Evolutionary conservation across 2,888 invertebrate genomes (phyloP).

Genomic region (Coleophora flavipennella): DNA sequence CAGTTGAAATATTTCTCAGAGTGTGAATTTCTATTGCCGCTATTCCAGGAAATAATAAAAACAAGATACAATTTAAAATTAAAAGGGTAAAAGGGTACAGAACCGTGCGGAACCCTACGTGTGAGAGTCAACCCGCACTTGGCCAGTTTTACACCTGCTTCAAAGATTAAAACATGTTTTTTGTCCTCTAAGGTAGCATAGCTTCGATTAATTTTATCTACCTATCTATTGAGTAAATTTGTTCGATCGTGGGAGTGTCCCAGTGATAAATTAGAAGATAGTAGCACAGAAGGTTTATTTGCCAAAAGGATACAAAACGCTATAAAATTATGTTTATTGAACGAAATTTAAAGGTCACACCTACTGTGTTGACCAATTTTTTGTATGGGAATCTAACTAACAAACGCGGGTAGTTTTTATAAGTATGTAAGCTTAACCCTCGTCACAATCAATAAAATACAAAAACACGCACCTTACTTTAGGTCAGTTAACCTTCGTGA

Average conservation of each 20-base stretch:
- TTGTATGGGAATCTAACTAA: not conserved
- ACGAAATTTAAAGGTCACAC: slow-evolving; percentile 24
- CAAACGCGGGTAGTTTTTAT: too few species aligned
- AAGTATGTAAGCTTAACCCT: too few species aligned
- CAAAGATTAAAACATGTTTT: slow-evolving; percentile 23
- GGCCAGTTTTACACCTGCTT: slow-evolving; percentile 22
- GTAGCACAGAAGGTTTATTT: slow-evolving; percentile 51
- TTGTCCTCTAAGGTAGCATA: slow-evolving; percentile 31
- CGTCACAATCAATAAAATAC: too few species aligned
- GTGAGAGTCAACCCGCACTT: too few species aligned
- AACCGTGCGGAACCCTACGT: too few species aligned
- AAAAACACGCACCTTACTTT: too few species aligned
- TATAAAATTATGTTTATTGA: slow-evolving; percentile 18
- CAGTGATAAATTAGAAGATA: slow-evolving; percentile 32
- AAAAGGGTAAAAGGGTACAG: too few species aligned
- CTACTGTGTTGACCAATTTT: slow-evolving; percentile 22
- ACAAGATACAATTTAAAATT: too few species aligned
- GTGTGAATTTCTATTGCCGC: too few species aligned
- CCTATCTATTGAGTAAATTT: slow-evolving; percentile 52
- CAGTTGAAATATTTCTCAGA: too few species aligned
- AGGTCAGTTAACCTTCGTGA: too few species aligned
- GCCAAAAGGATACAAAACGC: slow-evolving; percentile 28
- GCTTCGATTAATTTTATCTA: slow-evolving; percentile 22
- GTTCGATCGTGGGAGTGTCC: slow-evolving; percentile 23
- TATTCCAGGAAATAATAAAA: too few species aligned